Base-by-base conservation (phyloP, 2,888 invertebrate genomes). In the Agrotis exclamationis region DNA sequence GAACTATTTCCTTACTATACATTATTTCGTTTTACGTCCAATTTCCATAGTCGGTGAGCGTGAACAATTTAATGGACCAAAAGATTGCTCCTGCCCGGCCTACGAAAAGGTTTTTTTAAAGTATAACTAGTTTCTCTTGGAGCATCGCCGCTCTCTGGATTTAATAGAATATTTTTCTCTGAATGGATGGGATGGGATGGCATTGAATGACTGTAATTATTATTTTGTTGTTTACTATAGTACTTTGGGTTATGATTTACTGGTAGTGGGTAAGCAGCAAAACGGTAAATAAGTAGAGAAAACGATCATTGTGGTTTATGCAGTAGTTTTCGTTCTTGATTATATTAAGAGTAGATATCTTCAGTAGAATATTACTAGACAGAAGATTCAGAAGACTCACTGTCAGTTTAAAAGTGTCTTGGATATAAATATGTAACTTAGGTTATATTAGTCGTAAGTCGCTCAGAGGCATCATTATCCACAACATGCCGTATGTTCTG, bases 41-140 rank as follows among this genome's bases (percentile, higher is more conserved):
- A 96, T 96, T 95, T 96, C 94, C 96, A 96, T 96, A 96, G 91
- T 92, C 95, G 94, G 92, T 88, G 91, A 94, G 94, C 95, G 95
- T 95, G 95, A 95, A 96, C 89, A 89, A 92, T 91, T 95, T 95
- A 96, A 96, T 96, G 96, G 95, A 90, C 92, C 95, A 94, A 93
- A 93, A 95, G 95, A 96, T 96, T 96, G 95, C 93, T 88, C 88
- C 90, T 88, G 92, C 87, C 90, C 91, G 92, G 92, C 94, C 93
- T 90, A 89, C 91, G 89, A 90, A 91, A 92, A 90, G 90, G 90
- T 92, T 93, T 93, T n/a, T 92, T 93, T 92, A 92, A 85, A 81
- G 74, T 83, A 82, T 82, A 80, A 80, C 79, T 80, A 76, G 81
- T 85, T 83, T 76, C 74, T 74, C 59, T 67, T 68, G 24, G 54